phyloP scores from a whole-genome alignment of 2,113 vertebrate species.

The Alces alces region DNA sequence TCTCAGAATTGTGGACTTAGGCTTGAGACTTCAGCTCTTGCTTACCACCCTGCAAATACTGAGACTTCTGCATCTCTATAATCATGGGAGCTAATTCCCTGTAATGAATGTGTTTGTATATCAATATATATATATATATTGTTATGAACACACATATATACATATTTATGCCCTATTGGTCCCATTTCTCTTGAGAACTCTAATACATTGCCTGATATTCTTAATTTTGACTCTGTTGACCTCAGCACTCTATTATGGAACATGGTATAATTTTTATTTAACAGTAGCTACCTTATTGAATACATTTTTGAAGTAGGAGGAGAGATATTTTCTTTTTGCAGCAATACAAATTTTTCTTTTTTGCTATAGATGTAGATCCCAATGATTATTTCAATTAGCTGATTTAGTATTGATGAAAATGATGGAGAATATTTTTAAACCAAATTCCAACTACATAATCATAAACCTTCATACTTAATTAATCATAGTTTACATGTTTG shows the following conservation, averaged over 20 bases:
- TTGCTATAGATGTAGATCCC: not conserved
- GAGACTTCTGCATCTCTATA: not conserved
- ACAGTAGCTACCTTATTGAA: not conserved
- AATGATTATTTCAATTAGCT: not conserved
- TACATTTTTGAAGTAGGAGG: not conserved
- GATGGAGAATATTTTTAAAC: not conserved
- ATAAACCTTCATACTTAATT: not conserved
- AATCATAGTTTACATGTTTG: conserved; percentile 13
- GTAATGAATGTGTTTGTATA: not conserved
- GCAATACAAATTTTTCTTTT: not conserved
- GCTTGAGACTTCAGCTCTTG: not conserved
- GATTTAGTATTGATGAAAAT: conserved; percentile 2
- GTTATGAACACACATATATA: not conserved
- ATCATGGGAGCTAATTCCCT: not conserved
- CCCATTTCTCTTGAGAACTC: not conserved
- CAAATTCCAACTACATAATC: not conserved
- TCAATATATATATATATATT: not conserved
- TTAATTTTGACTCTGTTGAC: not conserved
- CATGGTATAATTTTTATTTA: not conserved
- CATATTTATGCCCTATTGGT: not conserved
- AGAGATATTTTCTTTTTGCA: not conserved
- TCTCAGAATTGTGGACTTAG: not conserved
- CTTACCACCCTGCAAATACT: not conserved
- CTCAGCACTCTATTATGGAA: not conserved
- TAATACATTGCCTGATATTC: not conserved